A percentile compares a stretch with the other conserved stretches of the same genome.
Conservation (phyloP, 2,888 invertebrate species). For the Ischnura elegans region DNA sequence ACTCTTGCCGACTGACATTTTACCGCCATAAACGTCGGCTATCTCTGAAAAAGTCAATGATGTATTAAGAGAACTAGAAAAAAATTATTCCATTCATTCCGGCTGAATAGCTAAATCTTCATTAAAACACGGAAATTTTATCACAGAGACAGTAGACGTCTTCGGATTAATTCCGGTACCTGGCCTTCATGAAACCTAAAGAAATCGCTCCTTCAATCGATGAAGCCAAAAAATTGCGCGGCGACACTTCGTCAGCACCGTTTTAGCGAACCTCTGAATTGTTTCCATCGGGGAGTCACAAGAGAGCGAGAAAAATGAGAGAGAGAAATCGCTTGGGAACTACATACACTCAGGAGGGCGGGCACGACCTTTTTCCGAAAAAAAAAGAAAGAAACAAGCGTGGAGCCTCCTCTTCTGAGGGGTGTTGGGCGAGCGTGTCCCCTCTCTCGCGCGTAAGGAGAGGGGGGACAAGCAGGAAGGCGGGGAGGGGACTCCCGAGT, state of each 20-base stretch:
- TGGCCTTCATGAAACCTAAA: too few species aligned
- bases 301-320: neutral
- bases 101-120: too few species aligned
- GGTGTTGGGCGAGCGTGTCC: neutral
- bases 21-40: too few species aligned
- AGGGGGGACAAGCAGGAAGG: neutral
- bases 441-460: neutral
- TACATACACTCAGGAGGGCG: neutral
- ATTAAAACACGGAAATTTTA: too few species aligned
- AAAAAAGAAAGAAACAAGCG: neutral
- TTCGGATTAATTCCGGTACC: too few species aligned
- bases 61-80: too few species aligned
- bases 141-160: too few species aligned
- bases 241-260: neutral
- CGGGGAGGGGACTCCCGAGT: neutral
- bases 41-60: too few species aligned
- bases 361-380: neutral
- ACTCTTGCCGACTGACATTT: too few species aligned
- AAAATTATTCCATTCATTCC: too few species aligned
- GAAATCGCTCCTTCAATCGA: neutral
- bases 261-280: neutral
- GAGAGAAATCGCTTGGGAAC: slow-evolving; percentile 20
- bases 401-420: neutral
- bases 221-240: neutral
- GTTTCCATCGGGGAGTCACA: neutral